These are phyloP conservation scores for Salvelinus namaycush DNA, from an alignment of 2,113 vertebrate species.

Conservation along the genomic window DNA sequence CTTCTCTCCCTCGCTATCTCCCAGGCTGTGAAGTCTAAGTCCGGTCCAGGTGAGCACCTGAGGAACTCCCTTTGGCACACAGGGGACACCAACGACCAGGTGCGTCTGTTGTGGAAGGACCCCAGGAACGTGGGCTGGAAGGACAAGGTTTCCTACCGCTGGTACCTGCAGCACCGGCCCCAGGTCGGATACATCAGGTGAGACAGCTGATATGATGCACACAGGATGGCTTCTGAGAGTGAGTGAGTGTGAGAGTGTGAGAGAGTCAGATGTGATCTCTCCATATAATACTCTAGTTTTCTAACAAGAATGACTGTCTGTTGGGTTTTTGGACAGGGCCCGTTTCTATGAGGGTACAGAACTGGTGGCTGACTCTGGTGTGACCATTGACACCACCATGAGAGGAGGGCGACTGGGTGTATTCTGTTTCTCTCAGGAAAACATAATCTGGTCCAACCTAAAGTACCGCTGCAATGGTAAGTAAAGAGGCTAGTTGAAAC, in stretches of 20 bases:
- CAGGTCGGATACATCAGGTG: slow-evolving; percentile 97
- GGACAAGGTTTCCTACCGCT: slow-evolving; percentile 98
- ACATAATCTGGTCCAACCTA: slow-evolving; percentile 99
- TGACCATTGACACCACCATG: slow-evolving; percentile 98
- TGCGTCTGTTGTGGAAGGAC: slow-evolving; percentile 97
- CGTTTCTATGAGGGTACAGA: slow-evolving; percentile 94
- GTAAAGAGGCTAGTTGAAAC: background rate
- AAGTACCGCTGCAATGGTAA: slow-evolving; percentile 98
- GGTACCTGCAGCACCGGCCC: slow-evolving; percentile 97
- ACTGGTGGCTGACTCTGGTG: slow-evolving; percentile 94
- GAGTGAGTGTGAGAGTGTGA: slow-evolving; percentile 78
- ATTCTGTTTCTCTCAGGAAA: slow-evolving; percentile 99
- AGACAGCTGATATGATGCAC: slow-evolving; percentile 83
- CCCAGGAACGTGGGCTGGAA: slow-evolving; percentile 97
- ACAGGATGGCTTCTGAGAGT: slow-evolving; percentile 94
- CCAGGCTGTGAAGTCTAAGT: slow-evolving; percentile 94
- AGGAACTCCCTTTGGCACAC: slow-evolving; percentile 98
- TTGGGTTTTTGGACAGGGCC: slow-evolving; percentile 73
- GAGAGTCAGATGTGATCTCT: background rate
- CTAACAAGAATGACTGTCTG: background rate
- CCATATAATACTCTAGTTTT: background rate
- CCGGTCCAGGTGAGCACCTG: slow-evolving; percentile 93
- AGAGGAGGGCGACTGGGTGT: slow-evolving; percentile 95
- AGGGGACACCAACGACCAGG: slow-evolving; percentile 93
- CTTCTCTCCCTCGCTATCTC: background rate